Evolutionary conservation across 2,888 invertebrate genomes (phyloP), one percentile per base, ranked within the genome.

Genomic region (Lutraria lutraria): DNA sequence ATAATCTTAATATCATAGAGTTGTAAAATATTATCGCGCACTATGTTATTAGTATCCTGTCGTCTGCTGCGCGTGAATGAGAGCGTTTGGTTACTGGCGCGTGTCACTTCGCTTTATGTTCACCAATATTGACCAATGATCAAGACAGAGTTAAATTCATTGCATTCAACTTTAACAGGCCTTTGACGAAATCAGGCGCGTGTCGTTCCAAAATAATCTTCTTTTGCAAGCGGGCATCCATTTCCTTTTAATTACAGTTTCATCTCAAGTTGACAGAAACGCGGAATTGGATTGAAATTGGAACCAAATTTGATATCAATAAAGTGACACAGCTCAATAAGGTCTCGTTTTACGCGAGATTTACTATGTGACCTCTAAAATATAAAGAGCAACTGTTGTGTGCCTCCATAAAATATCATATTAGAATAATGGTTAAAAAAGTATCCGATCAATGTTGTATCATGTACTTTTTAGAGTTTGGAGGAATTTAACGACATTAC

Each of bases 221-320:
- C 56, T 87, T 87, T 87, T 68, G 72, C 76, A 82, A 87, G 52
- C 87, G 54, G 79, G 83, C 82, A 87, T 76, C 87, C 83, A 87
- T 87, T 87, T 87, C 87, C 87, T 83, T 87, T 87, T 76, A 87
- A 87, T 87, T 87, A 87, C 76, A 83, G 83, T 81, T 86, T 86
- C 81, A 81, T 81, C 85, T 29, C 83, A 21, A 72, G 87, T 87
- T 87, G 87, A 87, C 87, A 87, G 76, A 76, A 79, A 54, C 31
- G 72, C 60, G 83, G 13, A 53, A 82, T 87, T 87, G 87, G 82
- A 79, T 72, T 83, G 83, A 83, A 87, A 87, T 87, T 82, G 87
- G 82, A 87, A 83, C 56, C 76, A 82, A 76, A 72, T 87, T 87
- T 87, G 80, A 86, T 86, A 86, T 81, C 85, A 86, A 86, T 86